Evolutionary conservation across 37 sponge, comb jelly and placozoan species (phyloP).

Genomic region (Geodia barretti): DNA sequence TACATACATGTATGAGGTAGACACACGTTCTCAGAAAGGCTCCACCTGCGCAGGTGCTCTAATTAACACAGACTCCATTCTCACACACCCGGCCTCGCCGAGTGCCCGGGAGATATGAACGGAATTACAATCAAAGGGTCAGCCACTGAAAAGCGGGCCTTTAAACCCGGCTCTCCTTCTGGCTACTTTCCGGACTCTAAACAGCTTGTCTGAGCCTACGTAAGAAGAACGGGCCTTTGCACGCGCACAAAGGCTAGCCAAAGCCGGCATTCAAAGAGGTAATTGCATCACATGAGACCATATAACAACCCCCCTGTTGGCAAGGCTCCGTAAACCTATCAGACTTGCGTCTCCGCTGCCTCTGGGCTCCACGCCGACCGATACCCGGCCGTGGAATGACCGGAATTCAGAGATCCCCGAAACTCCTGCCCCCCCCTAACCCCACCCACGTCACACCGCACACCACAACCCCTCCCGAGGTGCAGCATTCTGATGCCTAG

Average conservation of each 20-base stretch:
- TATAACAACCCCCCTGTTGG: not conserved
- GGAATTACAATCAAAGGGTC: not conserved
- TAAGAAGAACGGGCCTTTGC: not conserved
- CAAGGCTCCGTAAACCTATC: not conserved
- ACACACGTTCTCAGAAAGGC: too few species aligned
- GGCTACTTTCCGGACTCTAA: too few species aligned
- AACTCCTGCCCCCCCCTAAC: not conserved
- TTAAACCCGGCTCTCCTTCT: not conserved
- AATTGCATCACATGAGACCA: not conserved
- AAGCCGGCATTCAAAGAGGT: not conserved
- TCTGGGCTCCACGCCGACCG: not conserved
- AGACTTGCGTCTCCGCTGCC: not conserved
- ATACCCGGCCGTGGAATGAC: too few species aligned
- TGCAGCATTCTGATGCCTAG: not conserved
- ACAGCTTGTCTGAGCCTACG: too few species aligned
- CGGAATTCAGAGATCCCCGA: too few species aligned
- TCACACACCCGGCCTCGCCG: not conserved
- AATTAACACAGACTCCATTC: too few species aligned
- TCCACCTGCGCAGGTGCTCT: too few species aligned
- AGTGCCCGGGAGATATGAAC: not conserved
- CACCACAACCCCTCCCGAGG: slow-evolving; percentile 13
- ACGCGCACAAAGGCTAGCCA: not conserved
- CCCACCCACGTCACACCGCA: not conserved
- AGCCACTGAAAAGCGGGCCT: not conserved
- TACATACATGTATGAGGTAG: too few species aligned